These are phyloP conservation scores for Ceratina japonica DNA, from an alignment of 1,140 invertebrate species.

Conservation along the genomic window DNA sequence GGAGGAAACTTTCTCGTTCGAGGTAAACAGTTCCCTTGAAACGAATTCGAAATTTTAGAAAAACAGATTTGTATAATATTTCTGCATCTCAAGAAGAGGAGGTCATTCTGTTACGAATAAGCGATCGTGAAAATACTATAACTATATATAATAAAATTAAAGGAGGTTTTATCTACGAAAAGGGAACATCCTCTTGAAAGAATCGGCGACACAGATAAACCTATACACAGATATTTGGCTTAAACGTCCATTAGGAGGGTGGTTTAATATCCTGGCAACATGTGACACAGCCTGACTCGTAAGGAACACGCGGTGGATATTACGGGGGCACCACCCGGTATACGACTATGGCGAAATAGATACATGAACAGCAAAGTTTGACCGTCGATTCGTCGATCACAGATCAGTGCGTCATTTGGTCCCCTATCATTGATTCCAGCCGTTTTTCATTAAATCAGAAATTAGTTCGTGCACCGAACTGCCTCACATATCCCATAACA, in stretches of 20 bases:
- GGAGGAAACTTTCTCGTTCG: neutral
- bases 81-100: neutral
- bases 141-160: too few species aligned
- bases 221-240: constrained; percentile 63
- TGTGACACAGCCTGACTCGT: constrained; percentile 66
- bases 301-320: constrained; percentile 71
- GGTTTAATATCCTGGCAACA: constrained; percentile 69
- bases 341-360: constrained; percentile 48
- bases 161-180: neutral
- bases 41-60: neutral
- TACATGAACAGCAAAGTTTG: constrained; percentile 45
- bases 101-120: neutral
- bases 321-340: constrained; percentile 68
- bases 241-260: constrained; percentile 70
- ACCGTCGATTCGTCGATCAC: constrained; percentile 42
- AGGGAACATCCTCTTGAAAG: neutral
- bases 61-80: neutral
- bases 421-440: neutral
- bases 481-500: too few species aligned
- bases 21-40: neutral
- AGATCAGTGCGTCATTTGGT: constrained; percentile 19
- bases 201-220: constrained; percentile 44
- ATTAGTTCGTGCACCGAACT: too few species aligned
- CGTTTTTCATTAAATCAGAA: neutral
- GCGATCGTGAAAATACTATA: too few species aligned